phyloP scores from a whole-genome alignment of 2,888 invertebrate genomes.

The Suillia variegata region DNA sequence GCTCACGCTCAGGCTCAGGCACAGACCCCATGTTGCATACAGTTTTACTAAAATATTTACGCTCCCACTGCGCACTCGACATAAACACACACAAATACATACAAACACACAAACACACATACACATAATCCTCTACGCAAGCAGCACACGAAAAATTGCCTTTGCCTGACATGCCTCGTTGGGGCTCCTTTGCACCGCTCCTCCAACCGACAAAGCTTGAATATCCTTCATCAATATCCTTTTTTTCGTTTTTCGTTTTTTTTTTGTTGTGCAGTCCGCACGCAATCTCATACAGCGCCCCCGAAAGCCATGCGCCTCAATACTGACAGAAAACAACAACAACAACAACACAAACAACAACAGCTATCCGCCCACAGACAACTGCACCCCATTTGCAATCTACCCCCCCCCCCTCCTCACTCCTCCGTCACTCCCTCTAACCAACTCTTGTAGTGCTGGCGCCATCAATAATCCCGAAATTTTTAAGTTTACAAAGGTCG shows the following conservation, averaged over 20 bases:
- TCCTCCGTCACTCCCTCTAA: no score
- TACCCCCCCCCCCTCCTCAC: conserved; percentile 1
- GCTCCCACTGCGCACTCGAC: conserved; percentile 27
- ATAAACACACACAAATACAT: no score
- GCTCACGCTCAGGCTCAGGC: neutral
- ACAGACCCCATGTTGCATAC: conserved; percentile 22
- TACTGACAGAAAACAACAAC: conserved; percentile 23
- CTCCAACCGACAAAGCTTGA: no score
- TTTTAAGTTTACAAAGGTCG: conserved; percentile 42
- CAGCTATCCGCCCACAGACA: conserved; percentile 4
- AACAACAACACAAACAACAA: conserved; percentile 8
- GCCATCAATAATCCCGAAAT: conserved; percentile 55
- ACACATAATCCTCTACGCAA: conserved; percentile 38
- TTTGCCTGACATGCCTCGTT: conserved; percentile 11
- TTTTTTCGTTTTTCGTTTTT: conserved; percentile 39
- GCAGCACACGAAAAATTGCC: conserved; percentile 17
- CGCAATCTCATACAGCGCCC: conserved; percentile 12
- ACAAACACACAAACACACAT: no score
- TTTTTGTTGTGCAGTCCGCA: conserved; percentile 9
- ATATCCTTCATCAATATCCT: conserved; percentile 57
- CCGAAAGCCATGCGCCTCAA: conserved; percentile 2
- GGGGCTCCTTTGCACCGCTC: conserved; percentile 19
- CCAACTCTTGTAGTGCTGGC: no score
- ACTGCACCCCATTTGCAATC: no score
- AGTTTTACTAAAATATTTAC: conserved; percentile 20